These are phyloP conservation scores for Tiliacea aurago DNA, from an alignment of 2,888 invertebrate genomes.

Conservation along the genomic window DNA sequence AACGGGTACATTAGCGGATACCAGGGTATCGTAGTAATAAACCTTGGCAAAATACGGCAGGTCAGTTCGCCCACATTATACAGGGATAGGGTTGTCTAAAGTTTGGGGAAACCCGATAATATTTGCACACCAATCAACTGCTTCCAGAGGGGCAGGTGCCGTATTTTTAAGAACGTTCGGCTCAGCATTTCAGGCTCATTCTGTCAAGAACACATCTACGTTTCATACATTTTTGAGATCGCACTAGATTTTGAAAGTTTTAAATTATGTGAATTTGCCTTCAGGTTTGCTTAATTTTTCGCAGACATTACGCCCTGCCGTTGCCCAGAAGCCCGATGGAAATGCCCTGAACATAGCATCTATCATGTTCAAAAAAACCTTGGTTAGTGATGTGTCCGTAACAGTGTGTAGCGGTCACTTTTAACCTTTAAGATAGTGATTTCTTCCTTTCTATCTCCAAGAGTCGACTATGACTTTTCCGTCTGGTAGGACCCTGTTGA, in stretches of 20 bases:
- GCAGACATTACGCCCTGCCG: background rate
- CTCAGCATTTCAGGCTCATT: too few relatives aligned
- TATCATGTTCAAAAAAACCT: background rate
- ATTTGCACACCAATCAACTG: background rate
- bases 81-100: conserved; percentile 35
- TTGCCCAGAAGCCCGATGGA: background rate
- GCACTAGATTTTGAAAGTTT: too few relatives aligned
- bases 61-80: conserved; percentile 51
- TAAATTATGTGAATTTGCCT: too few relatives aligned
- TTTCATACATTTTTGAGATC: too few relatives aligned
- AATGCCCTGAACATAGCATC: background rate
- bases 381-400: background rate
- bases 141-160: too few relatives aligned
- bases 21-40: conserved; percentile 70
- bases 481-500: too few relatives aligned
- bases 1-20: conserved; percentile 66
- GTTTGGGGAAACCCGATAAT: background rate
- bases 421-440: background rate
- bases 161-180: too few relatives aligned
- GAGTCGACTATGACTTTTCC: too few relatives aligned
- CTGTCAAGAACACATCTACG: too few relatives aligned
- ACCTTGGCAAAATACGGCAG: conserved; percentile 66
- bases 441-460: background rate
- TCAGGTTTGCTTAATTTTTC: background rate
- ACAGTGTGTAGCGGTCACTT: background rate